A percentile compares a stretch with the other conserved stretches of the same genome.
Evolutionary conservation across 2,888 invertebrate species (phyloP).

Genomic region (Melanargia galathea): DNA sequence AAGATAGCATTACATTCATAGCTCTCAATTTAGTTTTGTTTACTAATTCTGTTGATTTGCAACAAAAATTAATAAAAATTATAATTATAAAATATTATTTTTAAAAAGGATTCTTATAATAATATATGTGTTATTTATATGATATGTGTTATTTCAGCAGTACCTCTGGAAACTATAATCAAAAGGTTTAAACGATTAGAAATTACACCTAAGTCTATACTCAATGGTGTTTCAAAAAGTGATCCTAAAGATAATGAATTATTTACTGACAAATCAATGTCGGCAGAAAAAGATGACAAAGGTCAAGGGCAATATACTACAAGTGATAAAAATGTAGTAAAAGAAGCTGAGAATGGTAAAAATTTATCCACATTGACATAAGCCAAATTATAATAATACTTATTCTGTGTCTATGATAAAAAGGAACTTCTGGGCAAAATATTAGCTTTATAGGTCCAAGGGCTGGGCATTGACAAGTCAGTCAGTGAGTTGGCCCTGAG

Average conservation of each 20-base stretch:
- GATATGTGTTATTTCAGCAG: neutral
- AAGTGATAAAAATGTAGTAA: neutral
- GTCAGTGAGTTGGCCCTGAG: too few relatives aligned
- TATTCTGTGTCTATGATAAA: too few relatives aligned
- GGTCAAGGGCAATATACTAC: neutral
- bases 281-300: neutral
- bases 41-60: too few relatives aligned
- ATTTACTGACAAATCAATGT: neutral
- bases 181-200: neutral
- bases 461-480: too few relatives aligned
- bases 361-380: neutral
- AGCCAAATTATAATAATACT: neutral
- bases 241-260: constrained; percentile 1
- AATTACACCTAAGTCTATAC: neutral
- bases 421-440: too few relatives aligned
- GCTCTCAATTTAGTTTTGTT: too few relatives aligned
- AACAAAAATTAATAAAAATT: too few relatives aligned
- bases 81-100: too few relatives aligned
- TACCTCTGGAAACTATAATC: neutral
- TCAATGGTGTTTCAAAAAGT: neutral
- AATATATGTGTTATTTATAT: neutral
- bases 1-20: too few relatives aligned
- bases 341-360: neutral
- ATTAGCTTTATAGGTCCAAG: too few relatives aligned
- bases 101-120: too few relatives aligned